Percentiles rank a stretch among this genome's conserved stretches.
phyloP scores from a whole-genome alignment of 2,888 invertebrate genomes.

The Rhagonycha lutea region DNA sequence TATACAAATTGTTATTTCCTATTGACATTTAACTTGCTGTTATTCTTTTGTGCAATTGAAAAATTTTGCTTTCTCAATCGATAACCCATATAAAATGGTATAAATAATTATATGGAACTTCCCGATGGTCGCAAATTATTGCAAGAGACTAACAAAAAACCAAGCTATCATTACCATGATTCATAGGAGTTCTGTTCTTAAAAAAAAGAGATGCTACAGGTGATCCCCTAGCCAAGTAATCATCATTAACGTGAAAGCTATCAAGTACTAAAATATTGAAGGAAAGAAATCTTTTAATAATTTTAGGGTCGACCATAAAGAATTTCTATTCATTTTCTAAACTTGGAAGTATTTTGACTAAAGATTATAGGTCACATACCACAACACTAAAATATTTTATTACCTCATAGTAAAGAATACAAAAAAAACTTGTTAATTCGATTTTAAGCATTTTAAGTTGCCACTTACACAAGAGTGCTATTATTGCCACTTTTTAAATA shows the following conservation, averaged over 20 bases:
- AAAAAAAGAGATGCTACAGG: too few relatives aligned
- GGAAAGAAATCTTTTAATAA: neutral
- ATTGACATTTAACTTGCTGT: neutral
- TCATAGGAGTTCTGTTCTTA: too few relatives aligned
- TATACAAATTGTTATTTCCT: neutral
- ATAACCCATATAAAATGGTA: neutral
- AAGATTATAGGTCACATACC: neutral
- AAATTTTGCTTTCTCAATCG: neutral
- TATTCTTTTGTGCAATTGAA: neutral
- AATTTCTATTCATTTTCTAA: neutral
- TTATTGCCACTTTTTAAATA: neutral
- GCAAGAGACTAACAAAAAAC: neutral
- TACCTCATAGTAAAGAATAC: neutral
- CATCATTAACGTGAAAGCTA: neutral
- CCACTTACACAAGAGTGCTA: neutral
- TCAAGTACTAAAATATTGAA: neutral
- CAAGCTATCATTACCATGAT: neutral
- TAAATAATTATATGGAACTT: too few relatives aligned
- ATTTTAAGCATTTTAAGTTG: slow-evolving; percentile 1
- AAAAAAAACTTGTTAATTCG: neutral
- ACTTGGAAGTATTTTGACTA: neutral
- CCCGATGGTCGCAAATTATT: too few relatives aligned
- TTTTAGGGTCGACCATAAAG: neutral
- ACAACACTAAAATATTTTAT: neutral
- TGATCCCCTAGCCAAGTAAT: neutral